Conservation (phyloP, 2,797 vertebrate genomes). For the Anabas testudineus region DNA sequence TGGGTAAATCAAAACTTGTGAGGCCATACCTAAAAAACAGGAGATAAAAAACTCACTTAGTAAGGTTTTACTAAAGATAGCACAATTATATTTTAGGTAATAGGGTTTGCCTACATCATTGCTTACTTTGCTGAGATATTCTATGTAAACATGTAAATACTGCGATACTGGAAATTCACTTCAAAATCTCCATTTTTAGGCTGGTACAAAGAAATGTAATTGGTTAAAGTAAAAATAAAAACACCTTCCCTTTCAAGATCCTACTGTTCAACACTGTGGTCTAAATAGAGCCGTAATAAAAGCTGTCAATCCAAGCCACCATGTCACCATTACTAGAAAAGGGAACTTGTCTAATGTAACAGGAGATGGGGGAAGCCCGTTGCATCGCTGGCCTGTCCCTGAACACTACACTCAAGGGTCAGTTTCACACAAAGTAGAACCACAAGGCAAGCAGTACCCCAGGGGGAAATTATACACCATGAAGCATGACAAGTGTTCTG, state of each 20-base stretch:
- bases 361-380: conserved; percentile 67
- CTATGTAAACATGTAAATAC: not conserved
- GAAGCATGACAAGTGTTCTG: conserved; percentile 18
- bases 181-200: not conserved
- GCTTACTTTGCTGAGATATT: not conserved
- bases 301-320: conserved; percentile 28
- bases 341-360: conserved; percentile 65
- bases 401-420: conserved; percentile 52
- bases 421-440: conserved; percentile 64
- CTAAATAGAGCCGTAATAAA: conserved; percentile 30
- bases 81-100: not conserved
- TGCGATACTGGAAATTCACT: not conserved
- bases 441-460: conserved; percentile 37
- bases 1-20: conserved; percentile 98
- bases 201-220: not conserved
- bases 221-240: not conserved
- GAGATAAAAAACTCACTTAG: conserved; percentile 5
- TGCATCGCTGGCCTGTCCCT: conserved; percentile 50
- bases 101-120: not conserved
- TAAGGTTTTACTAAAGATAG: conserved; percentile 1
- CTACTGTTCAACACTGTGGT: not conserved
- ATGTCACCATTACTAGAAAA: conserved; percentile 57
- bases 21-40: conserved; percentile 94
- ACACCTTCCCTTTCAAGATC: not conserved
- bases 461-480: conserved; percentile 29